Percentiles rank a stretch among this genome's conserved stretches.
phyloP scores from a whole-genome alignment of 2,888 invertebrate genomes.

The Cheilosia urbana region DNA sequence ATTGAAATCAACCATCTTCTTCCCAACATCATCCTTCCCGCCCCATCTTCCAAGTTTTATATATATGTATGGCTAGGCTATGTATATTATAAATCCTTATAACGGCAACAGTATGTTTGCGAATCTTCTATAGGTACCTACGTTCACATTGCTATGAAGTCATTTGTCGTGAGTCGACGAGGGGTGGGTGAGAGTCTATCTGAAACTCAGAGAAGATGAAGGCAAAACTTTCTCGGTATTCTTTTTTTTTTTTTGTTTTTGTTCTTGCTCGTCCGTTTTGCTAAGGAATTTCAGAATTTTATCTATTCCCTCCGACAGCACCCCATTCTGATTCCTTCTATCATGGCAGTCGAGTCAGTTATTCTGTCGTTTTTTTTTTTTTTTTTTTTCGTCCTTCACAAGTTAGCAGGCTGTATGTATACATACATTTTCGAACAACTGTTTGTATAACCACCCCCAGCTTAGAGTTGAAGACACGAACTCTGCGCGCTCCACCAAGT shows the following conservation, averaged over 20 bases:
- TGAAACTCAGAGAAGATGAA: slow-evolving; percentile 42
- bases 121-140: slow-evolving; percentile 65
- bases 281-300: slow-evolving; percentile 62
- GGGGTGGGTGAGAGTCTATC: slow-evolving; percentile 3
- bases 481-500: slow-evolving; percentile 62
- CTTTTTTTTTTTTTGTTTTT: slow-evolving; percentile 28
- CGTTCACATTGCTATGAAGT: slow-evolving; percentile 70
- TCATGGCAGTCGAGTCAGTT: slow-evolving; percentile 52
- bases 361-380: slow-evolving; percentile 21
- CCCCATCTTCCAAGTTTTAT: slow-evolving; percentile 1
- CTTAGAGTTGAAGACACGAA: slow-evolving; percentile 67
- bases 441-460: slow-evolving; percentile 13
- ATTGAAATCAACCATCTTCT: slow-evolving; percentile 73
- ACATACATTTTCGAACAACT: slow-evolving; percentile 1
- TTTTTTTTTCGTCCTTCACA: slow-evolving; percentile 48
- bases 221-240: slow-evolving; percentile 60
- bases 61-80: slow-evolving; percentile 21
- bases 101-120: slow-evolving; percentile 76
- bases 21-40: slow-evolving; percentile 48
- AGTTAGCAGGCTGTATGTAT: slow-evolving; percentile 52
- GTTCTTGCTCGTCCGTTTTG: slow-evolving; percentile 27
- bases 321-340: slow-evolving; percentile 12
- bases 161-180: slow-evolving; percentile 58
- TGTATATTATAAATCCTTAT: slow-evolving; percentile 70
- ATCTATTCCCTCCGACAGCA: slow-evolving; percentile 28